phyloP scores from a whole-genome alignment of 2,113 vertebrate species.

The Psittacula cyanocephala region DNA sequence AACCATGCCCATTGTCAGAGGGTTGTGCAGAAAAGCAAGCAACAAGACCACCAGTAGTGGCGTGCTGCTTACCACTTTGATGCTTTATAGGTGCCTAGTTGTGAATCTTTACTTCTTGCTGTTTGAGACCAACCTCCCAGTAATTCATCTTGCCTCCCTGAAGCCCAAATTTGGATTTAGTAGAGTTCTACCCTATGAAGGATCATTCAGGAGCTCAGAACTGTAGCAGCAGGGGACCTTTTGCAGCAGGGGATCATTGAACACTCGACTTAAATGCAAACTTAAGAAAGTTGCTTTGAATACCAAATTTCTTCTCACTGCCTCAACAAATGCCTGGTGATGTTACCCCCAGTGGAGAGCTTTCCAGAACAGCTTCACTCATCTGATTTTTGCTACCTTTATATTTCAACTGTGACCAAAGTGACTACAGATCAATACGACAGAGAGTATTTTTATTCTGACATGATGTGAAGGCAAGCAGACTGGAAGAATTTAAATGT shows the following conservation, averaged over 20 bases:
- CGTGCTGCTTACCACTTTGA: neutral
- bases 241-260: neutral
- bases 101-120: neutral
- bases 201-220: neutral
- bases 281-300: neutral
- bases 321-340: neutral
- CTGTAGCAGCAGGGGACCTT: neutral
- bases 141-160: neutral
- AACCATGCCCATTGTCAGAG: neutral
- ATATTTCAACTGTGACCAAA: neutral
- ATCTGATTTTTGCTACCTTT: neutral
- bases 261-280: neutral
- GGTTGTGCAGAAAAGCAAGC: neutral
- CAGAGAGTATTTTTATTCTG: neutral
- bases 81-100: neutral
- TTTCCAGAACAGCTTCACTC: neutral
- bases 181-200: neutral
- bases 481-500: neutral
- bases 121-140: neutral
- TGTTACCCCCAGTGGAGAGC: neutral
- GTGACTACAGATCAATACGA: neutral
- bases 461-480: neutral
- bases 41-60: neutral
- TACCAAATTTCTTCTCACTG: neutral
- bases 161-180: neutral